Percentiles rank a stretch among this genome's conserved stretches.
These are phyloP conservation scores for Acheta domesticus DNA, from an alignment of 2,888 invertebrate genomes.

Conservation along the genomic window DNA sequence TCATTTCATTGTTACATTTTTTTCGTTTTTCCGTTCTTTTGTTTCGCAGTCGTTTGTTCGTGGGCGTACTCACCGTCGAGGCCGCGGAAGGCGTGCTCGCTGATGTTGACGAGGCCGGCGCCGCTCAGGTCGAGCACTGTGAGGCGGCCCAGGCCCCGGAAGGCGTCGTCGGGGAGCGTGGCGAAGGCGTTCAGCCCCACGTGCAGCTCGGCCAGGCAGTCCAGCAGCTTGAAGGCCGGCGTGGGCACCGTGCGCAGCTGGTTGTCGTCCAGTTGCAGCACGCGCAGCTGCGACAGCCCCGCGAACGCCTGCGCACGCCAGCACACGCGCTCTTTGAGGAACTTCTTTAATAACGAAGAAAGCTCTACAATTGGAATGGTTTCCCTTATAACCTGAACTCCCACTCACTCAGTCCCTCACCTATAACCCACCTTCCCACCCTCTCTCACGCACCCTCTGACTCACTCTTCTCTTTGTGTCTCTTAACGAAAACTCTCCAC, in stretches of 20 bases:
- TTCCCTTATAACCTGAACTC: too few relatives aligned
- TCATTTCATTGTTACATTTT: too few relatives aligned
- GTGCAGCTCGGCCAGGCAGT: slow-evolving; percentile 77
- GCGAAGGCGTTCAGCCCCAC: slow-evolving; percentile 80
- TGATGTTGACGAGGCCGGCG: slow-evolving; percentile 75
- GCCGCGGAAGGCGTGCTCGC: slow-evolving; percentile 71
- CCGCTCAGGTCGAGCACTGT: slow-evolving; percentile 75
- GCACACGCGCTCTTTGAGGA: neutral
- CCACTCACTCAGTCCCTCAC: too few relatives aligned
- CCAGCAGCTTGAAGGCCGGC: slow-evolving; percentile 66
- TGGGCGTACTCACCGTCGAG: slow-evolving; percentile 45
- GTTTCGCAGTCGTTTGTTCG: too few relatives aligned
- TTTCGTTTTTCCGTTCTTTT: too few relatives aligned
- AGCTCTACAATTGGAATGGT: too few relatives aligned
- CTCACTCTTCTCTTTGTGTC: too few relatives aligned
- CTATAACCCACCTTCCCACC: too few relatives aligned
- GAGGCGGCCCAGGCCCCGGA: slow-evolving; percentile 67
- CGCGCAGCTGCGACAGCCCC: slow-evolving; percentile 69
- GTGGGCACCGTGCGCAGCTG: slow-evolving; percentile 74
- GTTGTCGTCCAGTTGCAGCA: slow-evolving; percentile 81
- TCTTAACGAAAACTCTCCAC: too few relatives aligned
- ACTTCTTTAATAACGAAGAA: too few relatives aligned
- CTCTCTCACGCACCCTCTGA: too few relatives aligned
- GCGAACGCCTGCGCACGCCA: slow-evolving; percentile 59
- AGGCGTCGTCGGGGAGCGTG: slow-evolving; percentile 70